Evolutionary conservation across 30 jellyfish, hydroid and myxozoan genomes (phyloP).

Genomic region (Nemopilema nomurai): DNA sequence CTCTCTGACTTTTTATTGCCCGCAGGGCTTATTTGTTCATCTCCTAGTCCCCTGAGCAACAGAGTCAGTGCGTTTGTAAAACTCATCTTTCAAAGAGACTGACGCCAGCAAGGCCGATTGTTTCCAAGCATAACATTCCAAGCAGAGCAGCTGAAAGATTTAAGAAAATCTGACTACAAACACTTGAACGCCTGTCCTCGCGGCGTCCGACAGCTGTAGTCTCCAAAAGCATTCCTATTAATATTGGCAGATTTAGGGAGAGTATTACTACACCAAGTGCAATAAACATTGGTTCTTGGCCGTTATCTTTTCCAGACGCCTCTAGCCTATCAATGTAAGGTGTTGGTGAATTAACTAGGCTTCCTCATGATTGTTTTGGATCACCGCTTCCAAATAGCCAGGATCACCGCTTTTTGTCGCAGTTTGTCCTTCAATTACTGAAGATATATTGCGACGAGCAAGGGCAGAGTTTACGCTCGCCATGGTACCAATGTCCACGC

Average conservation of each 20-base stretch:
- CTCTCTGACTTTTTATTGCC: too few relatives aligned
- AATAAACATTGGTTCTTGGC: too few relatives aligned
- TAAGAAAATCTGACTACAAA: background rate
- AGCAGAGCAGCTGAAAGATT: too few relatives aligned
- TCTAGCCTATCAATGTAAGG: background rate
- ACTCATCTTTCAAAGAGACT: too few relatives aligned
- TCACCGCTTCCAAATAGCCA: conserved; percentile 1
- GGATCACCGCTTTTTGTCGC: conserved; percentile 5
- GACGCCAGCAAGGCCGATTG: too few relatives aligned
- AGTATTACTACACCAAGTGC: too few relatives aligned
- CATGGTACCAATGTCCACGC: background rate
- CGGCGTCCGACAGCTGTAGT: background rate
- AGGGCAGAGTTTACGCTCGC: background rate
- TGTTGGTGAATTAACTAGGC: background rate
- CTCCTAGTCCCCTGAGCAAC: too few relatives aligned
- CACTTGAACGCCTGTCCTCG: background rate
- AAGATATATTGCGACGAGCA: background rate
- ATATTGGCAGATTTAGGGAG: background rate
- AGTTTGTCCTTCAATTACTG: background rate
- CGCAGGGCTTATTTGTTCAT: too few relatives aligned
- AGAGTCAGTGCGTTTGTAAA: too few relatives aligned
- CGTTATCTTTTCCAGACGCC: background rate
- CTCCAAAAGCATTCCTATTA: background rate
- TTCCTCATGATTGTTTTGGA: background rate
- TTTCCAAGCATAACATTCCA: too few relatives aligned